phyloP scores from a whole-genome alignment of 2,797 vertebrate genomes.

The Manis javanica region DNA sequence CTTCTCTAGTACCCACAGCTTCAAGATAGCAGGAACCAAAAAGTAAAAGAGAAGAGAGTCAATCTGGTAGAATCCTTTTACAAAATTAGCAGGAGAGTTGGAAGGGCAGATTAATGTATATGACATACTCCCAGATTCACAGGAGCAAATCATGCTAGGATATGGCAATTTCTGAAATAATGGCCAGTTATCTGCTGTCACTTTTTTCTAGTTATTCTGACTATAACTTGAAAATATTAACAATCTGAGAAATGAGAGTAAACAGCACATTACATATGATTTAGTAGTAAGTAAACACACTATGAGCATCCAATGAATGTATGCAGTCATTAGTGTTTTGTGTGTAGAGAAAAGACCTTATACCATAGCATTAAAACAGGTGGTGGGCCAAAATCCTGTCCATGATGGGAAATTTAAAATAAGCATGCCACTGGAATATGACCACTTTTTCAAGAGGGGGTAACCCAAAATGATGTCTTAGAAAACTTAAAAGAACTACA shows the following conservation, averaged over 20 bases:
- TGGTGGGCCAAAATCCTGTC: background rate
- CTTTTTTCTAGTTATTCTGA: background rate
- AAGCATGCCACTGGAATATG: constrained; percentile 8
- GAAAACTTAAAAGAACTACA: background rate
- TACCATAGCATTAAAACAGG: background rate
- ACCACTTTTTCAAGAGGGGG: background rate
- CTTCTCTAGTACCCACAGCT: background rate
- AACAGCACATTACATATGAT: background rate
- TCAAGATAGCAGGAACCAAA: background rate
- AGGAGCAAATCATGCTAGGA: background rate
- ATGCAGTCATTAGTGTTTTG: rapidly evolving
- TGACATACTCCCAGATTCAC: background rate
- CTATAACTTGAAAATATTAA: background rate
- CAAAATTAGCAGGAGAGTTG: background rate
- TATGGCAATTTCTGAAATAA: background rate
- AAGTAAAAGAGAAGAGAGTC: background rate
- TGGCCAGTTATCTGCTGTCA: background rate
- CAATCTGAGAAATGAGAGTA: background rate
- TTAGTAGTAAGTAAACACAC: background rate
- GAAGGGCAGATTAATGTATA: background rate
- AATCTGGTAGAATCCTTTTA: background rate
- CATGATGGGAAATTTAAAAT: constrained; percentile 29
- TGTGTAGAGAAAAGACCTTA: background rate
- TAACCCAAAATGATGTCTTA: background rate
- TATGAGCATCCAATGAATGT: background rate